Evolutionary conservation across 1,140 invertebrate species (phyloP), one percentile per base, ranked within the genome.

Genomic region (Gonioctena quinquepunctata): DNA sequence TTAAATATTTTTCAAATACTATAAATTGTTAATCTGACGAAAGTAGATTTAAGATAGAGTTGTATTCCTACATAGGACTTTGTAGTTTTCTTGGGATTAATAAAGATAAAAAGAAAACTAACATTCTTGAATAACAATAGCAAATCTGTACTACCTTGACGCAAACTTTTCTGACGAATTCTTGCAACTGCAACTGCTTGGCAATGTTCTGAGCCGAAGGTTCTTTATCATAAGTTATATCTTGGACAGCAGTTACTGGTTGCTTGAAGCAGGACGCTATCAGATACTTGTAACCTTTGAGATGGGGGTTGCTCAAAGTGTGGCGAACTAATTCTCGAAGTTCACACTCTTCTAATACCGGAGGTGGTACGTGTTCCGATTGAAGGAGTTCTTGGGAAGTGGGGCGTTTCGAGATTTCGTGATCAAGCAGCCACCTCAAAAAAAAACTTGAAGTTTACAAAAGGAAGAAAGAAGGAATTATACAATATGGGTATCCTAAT

Each of bases 391-490:
- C 94, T 68, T 90, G 85, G 7, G 94, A 92, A 0, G 94, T 93
- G 0, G 96, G 96, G 19, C 96, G 85, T 73, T 90, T 85, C 61
- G 87, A 88, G 0, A 94, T 90, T 83, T 97, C 93, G 78, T 98
- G 95, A 80, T 91, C 90, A 23, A 98, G 82, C 28, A 98, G 83
- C 92, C 92, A 96, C 62, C 90, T 88, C 22, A 48, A 76, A 26
- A 27, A 54, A 21, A 42, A 42, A n/a, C 11, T n/a, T 42, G n/a
- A n/a, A n/a, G n/a, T n/a, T n/a, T n/a, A n/a, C n/a, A n/a, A n/a
- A n/a, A n/a, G n/a, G n/a, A n/a, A n/a, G n/a, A n/a, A n/a, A n/a
- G n/a, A n/a, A n/a, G n/a, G n/a, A n/a, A n/a, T n/a, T n/a, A n/a
- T n/a, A n/a, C n/a, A n/a, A n/a, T n/a, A n/a, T n/a, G n/a, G n/a